These are phyloP conservation scores for Dolichomitus sp. DNA, from an alignment of 2,888 invertebrate genomes.

Conservation along the genomic window DNA sequence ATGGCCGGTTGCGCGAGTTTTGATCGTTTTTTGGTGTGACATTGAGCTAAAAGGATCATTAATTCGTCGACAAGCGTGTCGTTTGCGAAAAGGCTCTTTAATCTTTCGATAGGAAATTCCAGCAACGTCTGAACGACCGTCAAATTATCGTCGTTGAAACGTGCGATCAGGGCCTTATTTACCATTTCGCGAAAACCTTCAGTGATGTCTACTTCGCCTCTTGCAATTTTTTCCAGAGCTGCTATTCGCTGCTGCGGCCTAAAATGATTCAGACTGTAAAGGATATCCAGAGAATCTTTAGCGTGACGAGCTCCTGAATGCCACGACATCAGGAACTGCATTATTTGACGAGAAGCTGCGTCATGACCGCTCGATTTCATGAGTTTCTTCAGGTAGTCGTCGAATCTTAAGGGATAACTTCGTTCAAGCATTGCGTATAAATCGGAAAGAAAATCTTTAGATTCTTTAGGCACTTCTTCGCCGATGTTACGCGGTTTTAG, in stretches of 20 bases:
- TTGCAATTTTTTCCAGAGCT: conserved; percentile 90
- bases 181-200: conserved; percentile 87
- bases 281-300: conserved; percentile 77
- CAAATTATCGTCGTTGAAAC: conserved; percentile 90
- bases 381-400: conserved; percentile 89
- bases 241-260: conserved; percentile 89
- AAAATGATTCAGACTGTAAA: conserved; percentile 89
- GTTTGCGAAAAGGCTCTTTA: conserved; percentile 75
- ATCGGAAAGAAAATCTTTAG: conserved; percentile 73
- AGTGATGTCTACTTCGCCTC: conserved; percentile 77
- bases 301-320: conserved; percentile 76
- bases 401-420: conserved; percentile 91
- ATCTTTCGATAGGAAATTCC: conserved; percentile 75
- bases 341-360: conserved; percentile 68
- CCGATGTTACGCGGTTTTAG: conserved; percentile 58
- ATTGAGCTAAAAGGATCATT: conserved; percentile 77
- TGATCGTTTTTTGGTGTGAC: conserved; percentile 75
- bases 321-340: conserved; percentile 81
- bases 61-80: conserved; percentile 80
- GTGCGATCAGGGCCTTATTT: conserved; percentile 89
- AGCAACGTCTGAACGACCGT: conserved; percentile 88
- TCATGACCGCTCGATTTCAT: conserved; percentile 81
- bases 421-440: conserved; percentile 87
- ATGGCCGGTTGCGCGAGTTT: conserved; percentile 79
- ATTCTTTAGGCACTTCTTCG: conserved; percentile 32